These are phyloP conservation scores for Poeciliopsis retropinna DNA, from an alignment of 2,113 vertebrate species.

Conservation along the genomic window DNA sequence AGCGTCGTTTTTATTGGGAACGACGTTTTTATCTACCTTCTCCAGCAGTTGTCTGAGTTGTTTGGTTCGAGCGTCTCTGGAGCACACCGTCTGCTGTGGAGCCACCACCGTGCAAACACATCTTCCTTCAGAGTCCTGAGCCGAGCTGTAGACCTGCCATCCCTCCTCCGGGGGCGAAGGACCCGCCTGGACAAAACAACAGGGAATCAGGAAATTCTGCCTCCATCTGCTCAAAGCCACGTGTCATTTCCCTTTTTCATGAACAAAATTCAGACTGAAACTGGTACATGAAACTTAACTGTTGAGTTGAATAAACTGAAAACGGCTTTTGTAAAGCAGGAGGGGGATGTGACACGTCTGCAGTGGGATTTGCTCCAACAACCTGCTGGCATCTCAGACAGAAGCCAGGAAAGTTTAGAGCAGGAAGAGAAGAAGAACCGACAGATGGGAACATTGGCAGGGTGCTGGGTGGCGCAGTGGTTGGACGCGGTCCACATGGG, in stretches of 20 bases:
- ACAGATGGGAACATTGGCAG: neutral
- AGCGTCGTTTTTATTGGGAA: neutral
- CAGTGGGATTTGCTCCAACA: too few species aligned
- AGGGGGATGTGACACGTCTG: too few species aligned
- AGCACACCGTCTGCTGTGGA: constrained; percentile 94
- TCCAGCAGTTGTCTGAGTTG: constrained; percentile 95
- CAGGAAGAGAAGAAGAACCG: neutral
- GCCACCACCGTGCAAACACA: constrained; percentile 98
- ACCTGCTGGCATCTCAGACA: too few species aligned
- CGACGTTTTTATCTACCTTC: constrained; percentile 87
- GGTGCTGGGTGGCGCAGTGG: too few species aligned
- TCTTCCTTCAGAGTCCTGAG: constrained; percentile 94
- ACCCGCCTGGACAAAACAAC: constrained; percentile 82
- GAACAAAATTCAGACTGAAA: neutral
- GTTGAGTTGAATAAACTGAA: too few species aligned
- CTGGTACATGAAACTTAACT: too few species aligned
- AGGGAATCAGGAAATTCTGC: too few species aligned
- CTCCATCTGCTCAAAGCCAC: neutral
- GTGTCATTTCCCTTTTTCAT: neutral
- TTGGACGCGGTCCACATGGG: too few species aligned
- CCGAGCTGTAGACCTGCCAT: constrained; percentile 98
- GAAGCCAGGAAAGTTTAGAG: too few species aligned
- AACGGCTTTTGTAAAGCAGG: too few species aligned
- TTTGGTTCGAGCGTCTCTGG: constrained; percentile 92
- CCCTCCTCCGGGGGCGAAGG: constrained; percentile 92